Conservation (phyloP, 2,113 vertebrate species). For the Morone saxatilis region DNA sequence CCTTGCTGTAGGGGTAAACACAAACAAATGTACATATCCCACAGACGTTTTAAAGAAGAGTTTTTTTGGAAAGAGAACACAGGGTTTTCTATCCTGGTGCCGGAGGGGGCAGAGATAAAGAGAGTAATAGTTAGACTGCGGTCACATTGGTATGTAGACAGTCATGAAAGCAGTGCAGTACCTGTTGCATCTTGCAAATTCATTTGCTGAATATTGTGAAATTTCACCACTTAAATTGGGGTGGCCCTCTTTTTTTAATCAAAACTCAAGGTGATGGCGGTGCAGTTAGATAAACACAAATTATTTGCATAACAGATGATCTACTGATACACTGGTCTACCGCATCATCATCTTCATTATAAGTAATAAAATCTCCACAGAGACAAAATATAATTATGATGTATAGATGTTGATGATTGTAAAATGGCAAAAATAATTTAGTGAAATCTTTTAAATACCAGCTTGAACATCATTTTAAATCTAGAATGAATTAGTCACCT, state of each 20-base stretch:
- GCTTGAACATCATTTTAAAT: neutral
- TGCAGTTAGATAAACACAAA: constrained; percentile 38
- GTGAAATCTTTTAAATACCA: constrained; percentile 21
- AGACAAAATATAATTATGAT: neutral
- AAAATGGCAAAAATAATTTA: neutral
- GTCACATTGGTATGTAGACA: constrained; percentile 88
- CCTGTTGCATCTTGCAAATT: constrained; percentile 89
- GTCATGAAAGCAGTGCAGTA: constrained; percentile 81
- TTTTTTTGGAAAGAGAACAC: constrained; percentile 82
- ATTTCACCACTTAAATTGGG: constrained; percentile 78
- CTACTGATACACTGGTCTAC: neutral
- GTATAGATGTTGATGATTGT: neutral
- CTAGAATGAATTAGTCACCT: neutral
- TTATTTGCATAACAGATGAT: constrained; percentile 15
- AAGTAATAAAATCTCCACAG: constrained; percentile 7
- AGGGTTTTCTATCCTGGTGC: constrained; percentile 82
- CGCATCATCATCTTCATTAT: constrained; percentile 1
- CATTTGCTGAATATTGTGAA: constrained; percentile 85
- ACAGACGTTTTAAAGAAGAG: constrained; percentile 67
- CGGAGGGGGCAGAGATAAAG: constrained; percentile 83
- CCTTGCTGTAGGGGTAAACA: constrained; percentile 83
- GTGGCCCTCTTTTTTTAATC: constrained; percentile 53
- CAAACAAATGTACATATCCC: constrained; percentile 82
- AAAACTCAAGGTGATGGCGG: constrained; percentile 25
- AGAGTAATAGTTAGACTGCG: constrained; percentile 88